Percentiles rank a stretch among this genome's conserved stretches.
Evolutionary conservation across 2,888 invertebrate species (phyloP).

Genomic region (Syrphus vitripennis): DNA sequence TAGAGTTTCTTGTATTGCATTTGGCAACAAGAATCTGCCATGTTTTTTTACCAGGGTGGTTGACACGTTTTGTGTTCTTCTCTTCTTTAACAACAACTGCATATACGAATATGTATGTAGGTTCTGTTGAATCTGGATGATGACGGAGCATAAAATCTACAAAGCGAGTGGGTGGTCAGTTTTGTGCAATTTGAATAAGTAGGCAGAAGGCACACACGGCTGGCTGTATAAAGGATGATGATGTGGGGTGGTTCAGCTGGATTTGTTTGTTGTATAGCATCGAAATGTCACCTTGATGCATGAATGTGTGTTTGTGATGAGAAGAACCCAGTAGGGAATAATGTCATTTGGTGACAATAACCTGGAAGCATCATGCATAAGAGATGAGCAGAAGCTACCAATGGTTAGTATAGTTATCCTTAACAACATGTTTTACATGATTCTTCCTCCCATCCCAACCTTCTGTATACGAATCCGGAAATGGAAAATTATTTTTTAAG

Average conservation of each 20-base stretch:
- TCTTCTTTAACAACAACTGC: neutral
- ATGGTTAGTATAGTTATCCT: conserved; percentile 46
- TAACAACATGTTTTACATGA: conserved; percentile 52
- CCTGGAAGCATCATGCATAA: conserved; percentile 46
- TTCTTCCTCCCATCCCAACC: neutral
- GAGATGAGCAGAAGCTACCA: conserved; percentile 38
- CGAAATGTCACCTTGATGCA: conserved; percentile 58
- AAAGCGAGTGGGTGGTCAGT: conserved; percentile 53
- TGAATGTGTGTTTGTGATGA: conserved; percentile 34
- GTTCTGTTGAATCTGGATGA: conserved; percentile 17
- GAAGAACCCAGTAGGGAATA: conserved; percentile 16
- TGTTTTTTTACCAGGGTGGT: conserved; percentile 55
- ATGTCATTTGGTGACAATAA: conserved; percentile 64
- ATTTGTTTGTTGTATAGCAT: conserved; percentile 51
- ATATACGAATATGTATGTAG: neutral
- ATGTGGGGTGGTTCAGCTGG: neutral
- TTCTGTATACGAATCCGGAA: neutral
- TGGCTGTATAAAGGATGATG: neutral
- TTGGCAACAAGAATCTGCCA: conserved; percentile 68
- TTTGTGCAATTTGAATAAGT: conserved; percentile 56
- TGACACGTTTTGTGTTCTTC: conserved; percentile 58
- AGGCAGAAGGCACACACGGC: neutral
- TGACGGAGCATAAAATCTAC: conserved; percentile 15
- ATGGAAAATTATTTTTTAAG: conserved; percentile 49
- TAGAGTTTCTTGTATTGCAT: conserved; percentile 58